phyloP scores from a whole-genome alignment of 2,113 vertebrate genomes.

The Tricholaema leucomelas region DNA sequence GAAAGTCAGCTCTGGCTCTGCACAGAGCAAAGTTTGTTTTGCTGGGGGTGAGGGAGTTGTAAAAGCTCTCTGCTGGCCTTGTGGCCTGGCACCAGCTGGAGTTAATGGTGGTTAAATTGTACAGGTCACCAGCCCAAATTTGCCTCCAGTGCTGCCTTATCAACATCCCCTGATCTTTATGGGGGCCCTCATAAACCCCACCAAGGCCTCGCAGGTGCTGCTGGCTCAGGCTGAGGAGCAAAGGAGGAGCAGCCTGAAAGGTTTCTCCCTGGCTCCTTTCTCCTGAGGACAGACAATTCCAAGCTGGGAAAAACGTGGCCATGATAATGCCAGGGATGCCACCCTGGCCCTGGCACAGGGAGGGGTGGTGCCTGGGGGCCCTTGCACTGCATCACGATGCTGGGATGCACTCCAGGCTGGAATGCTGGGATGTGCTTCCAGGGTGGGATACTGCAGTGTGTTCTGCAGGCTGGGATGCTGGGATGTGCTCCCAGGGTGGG shows the following conservation, averaged over 20 bases:
- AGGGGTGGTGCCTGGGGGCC: too few relatives aligned
- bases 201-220: background rate
- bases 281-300: fast-evolving
- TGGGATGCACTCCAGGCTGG: background rate
- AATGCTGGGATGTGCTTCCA: background rate
- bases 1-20: background rate
- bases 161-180: conserved; percentile 40
- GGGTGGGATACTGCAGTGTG: too few relatives aligned
- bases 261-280: background rate
- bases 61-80: background rate
- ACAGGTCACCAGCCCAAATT: background rate
- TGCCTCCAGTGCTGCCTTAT: background rate
- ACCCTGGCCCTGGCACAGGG: fast-evolving
- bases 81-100: background rate
- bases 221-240: background rate
- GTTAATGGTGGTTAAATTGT: background rate
- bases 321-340: fast-evolving
- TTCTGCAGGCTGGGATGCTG: background rate
- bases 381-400: too few relatives aligned
- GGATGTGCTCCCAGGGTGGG: background rate
- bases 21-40: background rate
- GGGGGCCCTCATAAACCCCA: background rate
- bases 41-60: background rate
- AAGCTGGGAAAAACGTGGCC: fast-evolving
- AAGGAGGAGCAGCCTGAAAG: fast-evolving